Evolutionary conservation across 2,888 invertebrate species (phyloP), one percentile per base, ranked within the genome.

Genomic region (Torymus texanus): DNA sequence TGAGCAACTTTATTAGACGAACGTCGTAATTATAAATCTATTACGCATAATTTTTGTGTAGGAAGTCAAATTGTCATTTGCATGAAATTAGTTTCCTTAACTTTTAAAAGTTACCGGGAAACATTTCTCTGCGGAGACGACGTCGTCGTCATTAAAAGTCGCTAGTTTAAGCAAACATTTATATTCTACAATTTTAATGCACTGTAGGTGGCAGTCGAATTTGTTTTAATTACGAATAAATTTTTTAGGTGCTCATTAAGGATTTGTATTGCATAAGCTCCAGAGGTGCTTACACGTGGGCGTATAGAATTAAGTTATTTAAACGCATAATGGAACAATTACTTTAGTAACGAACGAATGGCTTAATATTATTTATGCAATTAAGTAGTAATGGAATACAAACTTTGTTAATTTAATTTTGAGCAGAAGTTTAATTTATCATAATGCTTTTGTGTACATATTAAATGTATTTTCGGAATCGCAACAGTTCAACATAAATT

Each of bases 1-100:
- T 62, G 21, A 3, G 29, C 11, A 62, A 62, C 13, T 62, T 41
- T 63, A n/a, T 29, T n/a, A n/a, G 41, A n/a, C 10, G 29, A n/a
- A 50, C 1, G 14, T 3, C 16, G 16, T 68, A 29, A 68, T 68
- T 68, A 56, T 29, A 58, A 68, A 68, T n/a, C 16, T 67, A 41
- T 58, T 16, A 41, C 58, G 29, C 41, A 58, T 29, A 58, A 58
- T 70, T 29, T 41, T 56, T 70, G 16, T 58, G 58, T 56, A 70
- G 58, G 68, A 56, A 50, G 41, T 55, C 21, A 56, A 58, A 41
- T 29, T 41, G 29, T 58, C 29, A 58, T 70, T 70, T 70, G 41
- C 58, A 70, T 58, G 66, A 55, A 13, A 55, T 51, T n/a, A 55
- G 21, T 55, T 21, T 14, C n/a, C 21, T 56, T 67, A 21, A 55